Evolutionary conservation across 2,797 vertebrate genomes (phyloP), one percentile per base, ranked within the genome.

Genomic region (Sebastes jordani): DNA sequence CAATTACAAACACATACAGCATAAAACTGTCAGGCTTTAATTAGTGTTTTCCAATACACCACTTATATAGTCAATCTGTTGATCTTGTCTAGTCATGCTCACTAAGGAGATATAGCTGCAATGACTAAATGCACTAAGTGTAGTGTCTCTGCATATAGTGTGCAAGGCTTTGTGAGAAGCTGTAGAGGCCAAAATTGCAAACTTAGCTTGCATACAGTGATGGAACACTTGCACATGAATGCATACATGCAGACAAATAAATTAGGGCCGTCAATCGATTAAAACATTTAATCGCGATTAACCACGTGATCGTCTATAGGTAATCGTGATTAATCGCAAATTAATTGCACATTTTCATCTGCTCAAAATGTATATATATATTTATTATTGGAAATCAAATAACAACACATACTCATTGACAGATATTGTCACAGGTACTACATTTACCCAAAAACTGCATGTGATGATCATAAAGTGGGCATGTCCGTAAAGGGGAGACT

Each of bases 21-120:
- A 67, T 79, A 22, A 74, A 61, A 56, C 64, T 55, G 16, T 49
- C 46, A 49, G 18, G 16, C 18, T n/a, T 71, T 22, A 75, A 34
- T 23, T 25, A 2, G 2, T 55, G 32, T 64, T 78, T 71, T 55
- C 14, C 3, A 69, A 69, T 23, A 34, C 1, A 4, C 8, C 30
- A 65, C 23, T 69, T n/a, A n/a, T n/a, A 74, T 81, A 86, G 82
- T 79, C 52, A 79, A 38, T 74, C 60, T 77, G 62, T 79, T 77
- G 61, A 13, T 62, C 71, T 25, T 75, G 59, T 71, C 74, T 62
- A 63, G 68, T 72, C 69, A 61, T 32, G 58, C 20, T 76, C 49
- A 64, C 11, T 72, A 20, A 49, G 67, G 55, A 25, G 20, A 55
- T 36, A 29, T 22, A 36, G 54, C 60, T 70, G 9, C 13, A 14